Evolutionary conservation across 2,888 invertebrate species (phyloP).

Genomic region (Oscheius sp.): DNA sequence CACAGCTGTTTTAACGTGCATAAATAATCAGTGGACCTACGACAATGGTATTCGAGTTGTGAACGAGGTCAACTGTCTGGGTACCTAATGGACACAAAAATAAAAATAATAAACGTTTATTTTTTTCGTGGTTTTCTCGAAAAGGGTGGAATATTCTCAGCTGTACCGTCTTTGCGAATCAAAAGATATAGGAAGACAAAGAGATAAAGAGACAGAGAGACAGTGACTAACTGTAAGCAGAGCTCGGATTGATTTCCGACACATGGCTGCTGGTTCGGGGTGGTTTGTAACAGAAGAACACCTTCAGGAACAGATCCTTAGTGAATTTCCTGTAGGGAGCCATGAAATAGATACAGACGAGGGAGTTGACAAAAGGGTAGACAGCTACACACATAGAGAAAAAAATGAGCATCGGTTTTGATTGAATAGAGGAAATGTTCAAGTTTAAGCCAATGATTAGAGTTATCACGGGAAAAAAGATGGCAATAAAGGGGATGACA

Average conservation of each 20-base stretch:
- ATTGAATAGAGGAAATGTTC: background rate
- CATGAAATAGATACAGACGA: slow-evolving; percentile 2
- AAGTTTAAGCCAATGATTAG: background rate
- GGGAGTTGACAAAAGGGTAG: slow-evolving; percentile 8
- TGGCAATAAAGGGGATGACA: background rate
- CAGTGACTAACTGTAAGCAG: too few relatives aligned
- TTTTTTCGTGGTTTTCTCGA: too few relatives aligned
- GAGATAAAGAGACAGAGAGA: too few relatives aligned
- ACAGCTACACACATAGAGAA: background rate
- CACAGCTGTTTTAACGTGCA: background rate
- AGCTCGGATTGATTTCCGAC: too few relatives aligned
- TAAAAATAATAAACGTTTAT: too few relatives aligned
- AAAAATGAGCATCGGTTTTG: background rate
- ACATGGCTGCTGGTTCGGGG: too few relatives aligned
- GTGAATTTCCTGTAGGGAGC: slow-evolving; percentile 5
- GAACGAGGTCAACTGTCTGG: background rate
- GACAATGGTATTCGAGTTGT: background rate
- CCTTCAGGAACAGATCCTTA: background rate
- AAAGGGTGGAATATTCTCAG: too few relatives aligned
- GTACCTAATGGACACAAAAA: background rate
- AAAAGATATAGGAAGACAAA: too few relatives aligned
- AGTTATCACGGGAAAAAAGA: background rate
- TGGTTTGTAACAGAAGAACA: background rate
- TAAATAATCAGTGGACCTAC: slow-evolving; percentile 2
- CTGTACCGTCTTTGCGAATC: too few relatives aligned